These are phyloP conservation scores for Turnix velox DNA, from an alignment of 2,113 vertebrate species.

Conservation along the genomic window DNA sequence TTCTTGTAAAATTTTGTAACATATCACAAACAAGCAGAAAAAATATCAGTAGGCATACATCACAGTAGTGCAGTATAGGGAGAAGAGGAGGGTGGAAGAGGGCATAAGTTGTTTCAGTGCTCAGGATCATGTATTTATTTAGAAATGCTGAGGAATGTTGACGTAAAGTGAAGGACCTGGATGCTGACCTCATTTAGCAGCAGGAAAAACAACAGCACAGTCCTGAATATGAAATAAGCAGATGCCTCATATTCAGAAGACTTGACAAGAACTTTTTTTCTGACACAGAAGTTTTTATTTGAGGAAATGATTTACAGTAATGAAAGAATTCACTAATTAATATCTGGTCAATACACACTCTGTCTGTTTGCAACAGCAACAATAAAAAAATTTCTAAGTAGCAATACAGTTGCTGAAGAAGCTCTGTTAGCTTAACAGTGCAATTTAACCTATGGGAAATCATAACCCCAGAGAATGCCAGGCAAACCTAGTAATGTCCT, in stretches of 20 bases:
- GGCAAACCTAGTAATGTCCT: background rate
- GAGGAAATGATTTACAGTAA: background rate
- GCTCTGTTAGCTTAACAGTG: background rate
- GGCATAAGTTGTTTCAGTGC: background rate
- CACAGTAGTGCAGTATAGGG: background rate
- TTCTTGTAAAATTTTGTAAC: background rate
- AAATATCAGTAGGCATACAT: background rate
- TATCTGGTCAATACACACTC: background rate
- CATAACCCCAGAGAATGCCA: background rate
- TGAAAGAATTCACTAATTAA: background rate
- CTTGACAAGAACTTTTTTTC: background rate
- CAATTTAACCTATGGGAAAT: background rate
- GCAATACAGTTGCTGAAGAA: background rate
- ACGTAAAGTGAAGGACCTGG: background rate
- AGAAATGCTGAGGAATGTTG: no score
- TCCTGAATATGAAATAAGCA: background rate
- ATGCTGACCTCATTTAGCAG: background rate
- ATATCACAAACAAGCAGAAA: background rate
- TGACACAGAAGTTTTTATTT: background rate
- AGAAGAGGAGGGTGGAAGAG: background rate
- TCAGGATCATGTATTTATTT: background rate
- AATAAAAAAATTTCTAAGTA: background rate
- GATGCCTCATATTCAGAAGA: background rate
- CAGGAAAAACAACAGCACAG: background rate
- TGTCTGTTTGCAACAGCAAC: background rate